phyloP scores from a whole-genome alignment of 2,888 invertebrate species.

The Harpalus rufipes region DNA sequence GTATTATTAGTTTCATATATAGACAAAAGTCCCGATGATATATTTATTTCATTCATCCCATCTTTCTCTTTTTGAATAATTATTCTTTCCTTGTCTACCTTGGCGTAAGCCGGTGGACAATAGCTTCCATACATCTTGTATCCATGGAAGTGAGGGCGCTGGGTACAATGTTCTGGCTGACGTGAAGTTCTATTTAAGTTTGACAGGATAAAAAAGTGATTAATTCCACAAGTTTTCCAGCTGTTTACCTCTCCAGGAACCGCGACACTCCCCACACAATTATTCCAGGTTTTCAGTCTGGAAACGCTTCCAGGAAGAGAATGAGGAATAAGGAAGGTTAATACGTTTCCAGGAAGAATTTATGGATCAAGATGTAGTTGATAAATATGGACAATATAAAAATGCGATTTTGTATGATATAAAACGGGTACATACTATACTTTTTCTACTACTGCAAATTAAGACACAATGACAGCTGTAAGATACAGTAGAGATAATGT shows the following conservation, averaged over 20 bases:
- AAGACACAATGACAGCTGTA: no score
- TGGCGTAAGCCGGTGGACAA: background rate
- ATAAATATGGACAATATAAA: background rate
- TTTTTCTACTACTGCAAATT: no score
- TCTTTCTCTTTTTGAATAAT: background rate
- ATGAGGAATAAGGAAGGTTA: background rate
- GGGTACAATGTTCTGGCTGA: background rate
- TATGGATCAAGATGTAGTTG: no score
- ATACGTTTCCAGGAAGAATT: no score
- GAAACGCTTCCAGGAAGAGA: background rate
- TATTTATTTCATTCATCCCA: background rate
- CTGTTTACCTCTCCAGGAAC: constrained; percentile 40
- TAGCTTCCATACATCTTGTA: background rate
- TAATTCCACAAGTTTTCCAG: constrained; percentile 41
- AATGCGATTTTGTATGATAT: no score
- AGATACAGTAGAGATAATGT: no score
- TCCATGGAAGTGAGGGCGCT: background rate
- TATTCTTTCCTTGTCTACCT: background rate
- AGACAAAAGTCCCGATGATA: no score
- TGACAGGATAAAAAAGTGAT: constrained; percentile 48
- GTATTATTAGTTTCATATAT: no score
- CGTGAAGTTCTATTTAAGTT: constrained; percentile 41
- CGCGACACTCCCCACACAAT: constrained; percentile 28
- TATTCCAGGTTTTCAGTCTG: constrained; percentile 31
- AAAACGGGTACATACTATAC: no score